Evolutionary conservation across 1,140 invertebrate genomes (phyloP).

Genomic region (Drosophila pseudoananassae): DNA sequence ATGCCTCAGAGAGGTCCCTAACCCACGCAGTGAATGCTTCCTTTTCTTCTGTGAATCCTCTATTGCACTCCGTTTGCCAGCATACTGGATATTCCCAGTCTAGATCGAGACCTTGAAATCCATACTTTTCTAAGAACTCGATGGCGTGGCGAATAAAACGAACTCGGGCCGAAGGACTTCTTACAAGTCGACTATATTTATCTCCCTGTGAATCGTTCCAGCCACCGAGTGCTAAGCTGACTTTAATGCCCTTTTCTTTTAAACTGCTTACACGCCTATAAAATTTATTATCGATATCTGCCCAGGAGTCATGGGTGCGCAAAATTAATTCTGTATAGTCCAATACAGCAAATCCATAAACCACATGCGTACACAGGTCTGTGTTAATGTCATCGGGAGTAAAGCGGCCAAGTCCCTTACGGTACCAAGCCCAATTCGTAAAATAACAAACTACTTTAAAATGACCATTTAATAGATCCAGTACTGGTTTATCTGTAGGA

Average conservation of each 20-base stretch:
- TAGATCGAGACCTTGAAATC: conserved; percentile 94
- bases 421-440: conserved; percentile 97
- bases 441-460: conserved; percentile 95
- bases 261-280: conserved; percentile 92
- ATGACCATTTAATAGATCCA: conserved; percentile 85
- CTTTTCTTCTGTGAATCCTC: conserved; percentile 93
- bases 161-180: conserved; percentile 88
- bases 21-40: conserved; percentile 90
- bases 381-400: conserved; percentile 93
- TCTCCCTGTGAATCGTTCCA: conserved; percentile 95
- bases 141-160: conserved; percentile 91
- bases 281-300: conserved; percentile 94
- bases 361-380: conserved; percentile 94
- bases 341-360: conserved; percentile 96
- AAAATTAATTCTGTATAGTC: conserved; percentile 91
- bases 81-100: conserved; percentile 95
- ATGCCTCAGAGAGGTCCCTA: conserved; percentile 89
- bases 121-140: conserved; percentile 91
- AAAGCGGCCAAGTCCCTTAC: conserved; percentile 92
- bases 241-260: conserved; percentile 92
- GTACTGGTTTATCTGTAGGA: conserved; percentile 72
- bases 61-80: conserved; percentile 90
- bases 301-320: conserved; percentile 94
- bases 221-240: conserved; percentile 92
- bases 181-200: conserved; percentile 93